These are phyloP conservation scores for Megaleporinus macrocephalus DNA, from an alignment of 2,113 vertebrate species.

Conservation along the genomic window DNA sequence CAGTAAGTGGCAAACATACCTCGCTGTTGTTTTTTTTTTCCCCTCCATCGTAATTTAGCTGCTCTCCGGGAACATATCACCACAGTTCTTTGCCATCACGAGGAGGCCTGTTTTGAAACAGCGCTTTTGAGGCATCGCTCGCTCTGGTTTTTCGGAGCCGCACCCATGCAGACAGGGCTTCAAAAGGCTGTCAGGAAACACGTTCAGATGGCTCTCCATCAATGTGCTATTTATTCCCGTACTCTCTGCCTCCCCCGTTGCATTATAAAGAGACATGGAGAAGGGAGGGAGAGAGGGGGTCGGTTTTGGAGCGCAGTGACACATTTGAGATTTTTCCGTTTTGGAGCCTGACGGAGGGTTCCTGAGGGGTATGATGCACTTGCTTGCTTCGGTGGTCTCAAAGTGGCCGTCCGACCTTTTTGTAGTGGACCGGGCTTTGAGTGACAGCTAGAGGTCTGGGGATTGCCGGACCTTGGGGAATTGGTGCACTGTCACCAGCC, in stretches of 20 bases:
- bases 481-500: constrained; percentile 35
- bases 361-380: constrained; percentile 44
- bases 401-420: constrained; percentile 19
- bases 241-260: constrained; percentile 28
- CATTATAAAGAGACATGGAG: constrained; percentile 18
- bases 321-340: constrained; percentile 35
- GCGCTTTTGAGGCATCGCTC: neutral
- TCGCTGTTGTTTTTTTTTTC: constrained; percentile 19
- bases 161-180: constrained; percentile 29
- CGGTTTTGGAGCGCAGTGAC: constrained; percentile 18
- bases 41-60: constrained; percentile 38
- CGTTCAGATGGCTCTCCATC: constrained; percentile 37
- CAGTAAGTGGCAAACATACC: constrained; percentile 49
- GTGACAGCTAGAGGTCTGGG: constrained; percentile 46
- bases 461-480: constrained; percentile 34
- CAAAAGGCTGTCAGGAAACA: constrained; percentile 20
- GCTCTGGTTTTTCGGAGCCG: neutral
- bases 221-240: constrained; percentile 37
- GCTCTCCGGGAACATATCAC: constrained; percentile 15
- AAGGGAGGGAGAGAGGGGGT: neutral
- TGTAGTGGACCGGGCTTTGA: neutral
- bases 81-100: neutral
- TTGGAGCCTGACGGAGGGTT: constrained; percentile 21
- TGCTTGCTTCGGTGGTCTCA: constrained; percentile 30
- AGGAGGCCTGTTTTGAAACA: constrained; percentile 45